Percentiles rank a stretch among this genome's conserved stretches.
phyloP scores from a whole-genome alignment of 1,140 invertebrate genomes.

The Triops longicaudatus region DNA sequence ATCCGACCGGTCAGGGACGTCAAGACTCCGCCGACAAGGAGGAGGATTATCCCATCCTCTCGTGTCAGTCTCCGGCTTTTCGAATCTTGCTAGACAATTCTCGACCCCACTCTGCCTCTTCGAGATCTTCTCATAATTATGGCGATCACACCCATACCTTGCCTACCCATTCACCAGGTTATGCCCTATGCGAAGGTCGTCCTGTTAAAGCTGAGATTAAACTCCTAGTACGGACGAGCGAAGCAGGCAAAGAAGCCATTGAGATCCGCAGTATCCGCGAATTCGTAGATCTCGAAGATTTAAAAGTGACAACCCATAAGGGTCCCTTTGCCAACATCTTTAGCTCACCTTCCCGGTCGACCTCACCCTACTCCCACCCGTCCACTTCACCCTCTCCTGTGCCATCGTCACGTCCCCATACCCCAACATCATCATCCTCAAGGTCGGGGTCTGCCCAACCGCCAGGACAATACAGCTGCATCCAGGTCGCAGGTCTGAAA shows the following conservation, averaged over 20 bases:
- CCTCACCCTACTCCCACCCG: background rate
- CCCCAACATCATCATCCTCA: slow-evolving; percentile 28
- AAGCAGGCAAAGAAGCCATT: slow-evolving; percentile 44
- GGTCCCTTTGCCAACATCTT: slow-evolving; percentile 26
- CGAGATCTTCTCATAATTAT: background rate
- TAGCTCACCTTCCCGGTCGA: slow-evolving; percentile 17
- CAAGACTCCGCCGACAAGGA: slow-evolving; percentile 25
- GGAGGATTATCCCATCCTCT: slow-evolving; percentile 31
- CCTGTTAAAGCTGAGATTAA: slow-evolving; percentile 44
- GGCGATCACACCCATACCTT: slow-evolving; percentile 18
- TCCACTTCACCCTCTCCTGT: slow-evolving; percentile 25
- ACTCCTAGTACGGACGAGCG: slow-evolving; percentile 44
- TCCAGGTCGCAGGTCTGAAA: background rate
- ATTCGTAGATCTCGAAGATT: slow-evolving; percentile 38
- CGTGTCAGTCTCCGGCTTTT: slow-evolving; percentile 30
- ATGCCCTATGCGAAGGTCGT: slow-evolving; percentile 19
- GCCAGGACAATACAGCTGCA: background rate
- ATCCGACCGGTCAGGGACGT: background rate
- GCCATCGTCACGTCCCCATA: slow-evolving; percentile 22
- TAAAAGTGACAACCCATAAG: slow-evolving; percentile 15
- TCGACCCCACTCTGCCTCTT: slow-evolving; percentile 22
- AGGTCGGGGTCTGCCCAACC: slow-evolving; percentile 16
- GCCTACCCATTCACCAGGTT: slow-evolving; percentile 22
- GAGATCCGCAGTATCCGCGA: slow-evolving; percentile 46
- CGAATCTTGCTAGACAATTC: slow-evolving; percentile 27